Evolutionary conservation across 1,140 invertebrate genomes (phyloP), one percentile per base, ranked within the genome.

Genomic region (Drosophila nikananu): DNA sequence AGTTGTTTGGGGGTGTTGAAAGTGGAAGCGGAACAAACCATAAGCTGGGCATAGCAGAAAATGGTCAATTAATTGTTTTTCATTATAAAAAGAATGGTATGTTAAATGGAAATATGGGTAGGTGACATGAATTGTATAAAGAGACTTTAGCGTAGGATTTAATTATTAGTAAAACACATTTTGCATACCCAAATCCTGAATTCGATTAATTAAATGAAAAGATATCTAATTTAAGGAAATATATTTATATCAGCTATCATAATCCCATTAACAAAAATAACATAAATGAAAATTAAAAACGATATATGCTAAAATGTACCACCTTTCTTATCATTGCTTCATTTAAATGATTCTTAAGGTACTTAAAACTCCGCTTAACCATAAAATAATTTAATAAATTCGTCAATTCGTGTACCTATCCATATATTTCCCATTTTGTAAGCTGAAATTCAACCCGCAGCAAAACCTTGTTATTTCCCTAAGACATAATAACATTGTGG

Each of bases 21-120:
- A 57, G 35, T 25, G 35, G 35, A 39, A 57, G 35, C 15, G 52
- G 32, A 37, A 37, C 32, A 37, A 19, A 23, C 52, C 52, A 37
- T 55, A 23, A 55, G 21, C 21, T 10, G 9, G 21, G 15, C 9
- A 23, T n/a, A 23, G 7, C 54, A 57, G 54, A 5, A 57, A 57
- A 57, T 57, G 35, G 21, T 39, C 35, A 57, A 57, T 57, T 57
- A 57, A 57, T 57, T 57, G 54, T 57, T 57, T 57, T 57, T 25
- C 32, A 25, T 39, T 25, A 39, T 23, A 25, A 25, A 57, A 39
- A n/a, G 21, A 57, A 37, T 37, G 10, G 5, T 1, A 23, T 37
- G 19, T 17, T 37, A 6, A 55, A 55, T 55, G 13, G 4, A 10
- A 54, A 54, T 8, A 15, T 52, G 27, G 2, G 12, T 13, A 15